Base-by-base conservation (phyloP, 2,113 vertebrate species). In the Urocitellus parryii region DNA sequence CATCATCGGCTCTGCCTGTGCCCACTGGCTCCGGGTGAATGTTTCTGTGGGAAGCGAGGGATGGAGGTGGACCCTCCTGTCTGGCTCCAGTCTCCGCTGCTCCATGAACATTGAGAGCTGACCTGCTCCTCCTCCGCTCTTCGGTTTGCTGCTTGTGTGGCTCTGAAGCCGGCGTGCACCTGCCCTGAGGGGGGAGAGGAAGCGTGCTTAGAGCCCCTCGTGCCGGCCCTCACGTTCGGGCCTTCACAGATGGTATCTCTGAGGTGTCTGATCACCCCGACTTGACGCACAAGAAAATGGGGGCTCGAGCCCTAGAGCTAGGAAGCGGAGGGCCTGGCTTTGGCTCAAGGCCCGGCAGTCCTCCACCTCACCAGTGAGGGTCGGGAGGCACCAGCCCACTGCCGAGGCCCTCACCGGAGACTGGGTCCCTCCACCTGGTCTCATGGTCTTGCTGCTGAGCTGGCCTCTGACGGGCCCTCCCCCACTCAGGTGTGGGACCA, bases 11-110 rank as follows among this genome's bases (percentile, higher is more conserved):
- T 24, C 29, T 51, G 8, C 34, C 45, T 32, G 48, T 27, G 72
- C 25, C 67, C 37, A 0, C 8, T 7, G 70, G 12, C 1, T 9
- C 2, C 0, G 4, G n/a, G 4, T 6, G 14, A 51, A 0, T 9
- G 1, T 53, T 74, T 42, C 9, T 48, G 24, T 48, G 1, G 13
- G 2, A 39, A 67, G 12, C 4, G 65, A 4, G 17, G 17, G 32
- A 12, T 14, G 18, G 89, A 32, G 48, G 9, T 3, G 8, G 51
- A 3, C 11, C 3, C 1, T 1, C 20, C 42, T 51, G 48, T 25
- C 14, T 17, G 51, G 51, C 51, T 14, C 1, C 51, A 16, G 51
- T 16, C 51, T 17, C 61, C 29, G 88, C 25, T 45, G 1, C 45
- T 24, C 37, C 39, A 0, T 3, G 34, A 56, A 2, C 24, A 0